Base-by-base conservation (phyloP, 2,797 vertebrate genomes). In the Lateolabrax maculatus region DNA sequence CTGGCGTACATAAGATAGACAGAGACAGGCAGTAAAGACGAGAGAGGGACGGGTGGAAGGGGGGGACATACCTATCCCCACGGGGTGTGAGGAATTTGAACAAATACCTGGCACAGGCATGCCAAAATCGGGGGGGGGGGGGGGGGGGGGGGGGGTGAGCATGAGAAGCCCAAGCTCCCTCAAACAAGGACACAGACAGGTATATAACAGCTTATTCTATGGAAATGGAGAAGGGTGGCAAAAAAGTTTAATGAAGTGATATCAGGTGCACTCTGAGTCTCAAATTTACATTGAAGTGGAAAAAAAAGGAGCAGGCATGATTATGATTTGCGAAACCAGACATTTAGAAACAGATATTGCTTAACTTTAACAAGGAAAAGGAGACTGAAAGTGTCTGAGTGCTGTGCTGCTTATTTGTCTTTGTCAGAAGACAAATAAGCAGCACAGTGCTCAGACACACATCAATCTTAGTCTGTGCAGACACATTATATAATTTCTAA, bases 71-170 rank as follows among this genome's bases (percentile, higher is more conserved):
- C 92, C 94, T 95, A 93, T 95, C 96, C 92, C 95, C 74, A 90
- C 87, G 87, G 95, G 96, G 95, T 94, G 95, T 95, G 95, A 95
- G 95, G 95, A 96, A 96, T 96, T 95, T 95, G 89, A 92, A 95
- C 94, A 96, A 95, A 96, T 95, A 96, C 96, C 95, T 96, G 95
- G 91, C 95, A 95, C 90, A 77, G 88, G 90, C 90, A 93, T 94
- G 95, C 94, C 94, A 96, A 96, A 96, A 94, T 90, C 90, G 91
- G 84, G 57, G 81, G 60, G 77, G 79, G 81, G 86, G 83, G 81
- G 46, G 46, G 84, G 44, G 9, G 73, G 29, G 23, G 62, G 10
- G 53, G 49, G 78, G 83, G 63, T n/a, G n/a, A n/a, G 68, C 78
- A 81, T 78, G 84, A 89, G 85, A 80, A 79, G 79, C 53, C 73